Percentiles rank a stretch among this genome's conserved stretches.
phyloP scores from a whole-genome alignment of 2,113 vertebrate genomes.

The Toxotes jaculatrix region DNA sequence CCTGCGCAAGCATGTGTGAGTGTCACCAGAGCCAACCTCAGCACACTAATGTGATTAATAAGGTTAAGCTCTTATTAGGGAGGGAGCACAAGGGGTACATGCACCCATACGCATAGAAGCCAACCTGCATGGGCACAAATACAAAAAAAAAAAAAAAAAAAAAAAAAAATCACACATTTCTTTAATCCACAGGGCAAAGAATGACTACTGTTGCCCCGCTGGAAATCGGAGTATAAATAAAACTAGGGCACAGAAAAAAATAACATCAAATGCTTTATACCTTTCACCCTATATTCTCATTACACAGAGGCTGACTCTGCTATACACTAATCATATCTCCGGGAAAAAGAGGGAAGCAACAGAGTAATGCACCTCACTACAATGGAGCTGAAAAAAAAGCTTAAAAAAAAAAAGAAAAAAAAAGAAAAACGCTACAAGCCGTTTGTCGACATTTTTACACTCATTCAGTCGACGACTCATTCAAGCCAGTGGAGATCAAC shows the following conservation, averaged over 20 bases:
- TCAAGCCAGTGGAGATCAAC: slow-evolving; percentile 30
- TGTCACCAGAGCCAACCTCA: slow-evolving; percentile 66
- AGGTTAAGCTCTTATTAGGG: slow-evolving; percentile 81
- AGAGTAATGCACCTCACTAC: slow-evolving; percentile 34
- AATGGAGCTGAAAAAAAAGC: slow-evolving; percentile 8
- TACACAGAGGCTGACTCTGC: slow-evolving; percentile 51
- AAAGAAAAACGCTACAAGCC: no score
- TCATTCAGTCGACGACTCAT: slow-evolving; percentile 24
- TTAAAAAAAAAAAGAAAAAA: slow-evolving; percentile 30
- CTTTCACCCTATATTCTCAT: slow-evolving; percentile 65
- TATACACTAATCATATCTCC: slow-evolving; percentile 55
- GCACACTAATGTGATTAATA: slow-evolving; percentile 82
- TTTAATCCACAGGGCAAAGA: slow-evolving; percentile 37
- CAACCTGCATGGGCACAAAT: slow-evolving; percentile 3
- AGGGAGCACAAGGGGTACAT: slow-evolving; percentile 55
- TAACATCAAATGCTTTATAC: slow-evolving; percentile 53
- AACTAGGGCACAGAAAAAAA: slow-evolving; percentile 54
- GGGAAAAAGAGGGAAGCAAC: slow-evolving; percentile 22
- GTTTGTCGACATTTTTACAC: slow-evolving; percentile 28
- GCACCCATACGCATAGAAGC: slow-evolving; percentile 15
- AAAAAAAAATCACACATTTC: slow-evolving; percentile 14
- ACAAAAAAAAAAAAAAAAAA: slow-evolving; percentile 5
- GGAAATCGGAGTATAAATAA: slow-evolving; percentile 42
- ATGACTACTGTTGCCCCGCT: slow-evolving; percentile 39
- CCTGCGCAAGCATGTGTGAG: slow-evolving; percentile 59